Base-by-base conservation (phyloP, 53 echinoderm and acorn worm genomes). In the Temnopleurus reevesii region DNA sequence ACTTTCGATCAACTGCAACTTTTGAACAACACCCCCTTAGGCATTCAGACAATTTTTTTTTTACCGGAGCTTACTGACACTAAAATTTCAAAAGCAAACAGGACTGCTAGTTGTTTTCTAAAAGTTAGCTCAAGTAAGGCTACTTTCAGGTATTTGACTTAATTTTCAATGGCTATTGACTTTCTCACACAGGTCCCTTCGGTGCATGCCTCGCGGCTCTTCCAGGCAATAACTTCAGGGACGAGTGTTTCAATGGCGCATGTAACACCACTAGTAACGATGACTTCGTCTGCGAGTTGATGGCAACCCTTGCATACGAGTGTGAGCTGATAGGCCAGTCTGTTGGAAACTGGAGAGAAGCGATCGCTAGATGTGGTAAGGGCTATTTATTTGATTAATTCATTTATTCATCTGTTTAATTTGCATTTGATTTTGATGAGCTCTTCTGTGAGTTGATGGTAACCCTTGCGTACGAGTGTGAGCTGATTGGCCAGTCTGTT, bases 381-480 rank as follows among this genome's bases (percentile, higher is more conserved):
- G 27, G n/a, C n/a, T n/a, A n/a, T n/a, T n/a, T n/a, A n/a, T n/a
- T n/a, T n/a, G n/a, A n/a, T n/a, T n/a, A n/a, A n/a, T n/a, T n/a
- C n/a, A n/a, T n/a, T n/a, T n/a, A n/a, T n/a, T n/a, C n/a, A 28
- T 21, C 57, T 24, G 41, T n/a, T n/a, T n/a, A n/a, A n/a, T n/a
- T n/a, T n/a, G n/a, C n/a, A n/a, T n/a, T n/a, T n/a, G n/a, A n/a
- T n/a, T n/a, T n/a, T n/a, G n/a, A n/a, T n/a, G 90, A 77, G 55
- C 85, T 90, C 43, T 63, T 89, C 9, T 92, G 92, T 60, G 65
- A 53, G 8, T 27, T 77, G 36, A 49, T 90, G 26, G 83, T 51
- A 29, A 35, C 2, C 30, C 86, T 85, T 21, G 92, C 77, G 9
- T n/a, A 36, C 12, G 28, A 60, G 15, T 92, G 92, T 33, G 44